Evolutionary conservation across 2,113 vertebrate genomes (phyloP).

Genomic region (Seriola aureovittata): DNA sequence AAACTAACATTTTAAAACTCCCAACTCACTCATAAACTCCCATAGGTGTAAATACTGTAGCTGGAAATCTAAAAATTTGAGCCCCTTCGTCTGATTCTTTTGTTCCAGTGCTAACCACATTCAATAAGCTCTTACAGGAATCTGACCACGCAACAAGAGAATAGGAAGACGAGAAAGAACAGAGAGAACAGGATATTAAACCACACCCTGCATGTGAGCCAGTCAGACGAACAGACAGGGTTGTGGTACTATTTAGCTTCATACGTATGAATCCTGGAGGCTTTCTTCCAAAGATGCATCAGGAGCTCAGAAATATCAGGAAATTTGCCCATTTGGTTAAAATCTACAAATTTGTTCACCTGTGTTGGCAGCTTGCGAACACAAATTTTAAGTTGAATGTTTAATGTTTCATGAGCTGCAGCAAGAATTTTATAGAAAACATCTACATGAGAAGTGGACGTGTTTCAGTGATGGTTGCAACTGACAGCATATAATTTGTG

Average conservation of each 20-base stretch:
- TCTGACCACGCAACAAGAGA: slow-evolving; percentile 41
- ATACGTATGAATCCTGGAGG: background rate
- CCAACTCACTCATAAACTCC: background rate
- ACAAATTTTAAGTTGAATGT: background rate
- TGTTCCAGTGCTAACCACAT: slow-evolving; percentile 37
- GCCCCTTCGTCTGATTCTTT: background rate
- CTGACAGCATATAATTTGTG: slow-evolving; percentile 37
- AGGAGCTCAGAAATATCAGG: background rate
- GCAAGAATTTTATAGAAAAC: slow-evolving; percentile 25
- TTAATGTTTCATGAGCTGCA: slow-evolving; percentile 15
- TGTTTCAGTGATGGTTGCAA: background rate
- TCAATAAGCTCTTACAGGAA: slow-evolving; percentile 30
- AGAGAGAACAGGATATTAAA: slow-evolving; percentile 79
- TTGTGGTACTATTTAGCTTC: background rate
- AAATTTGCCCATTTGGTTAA: background rate
- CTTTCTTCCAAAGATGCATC: slow-evolving; percentile 20
- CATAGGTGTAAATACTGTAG: background rate
- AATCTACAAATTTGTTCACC: background rate
- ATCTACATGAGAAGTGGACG: slow-evolving; percentile 18
- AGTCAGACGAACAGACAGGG: slow-evolving; percentile 58
- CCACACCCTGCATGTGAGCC: slow-evolving; percentile 74
- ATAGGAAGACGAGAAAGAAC: slow-evolving; percentile 46
- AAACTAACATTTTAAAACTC: background rate
- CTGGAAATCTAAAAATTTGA: background rate
- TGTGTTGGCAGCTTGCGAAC: background rate